These are phyloP conservation scores for Pseudomyrmex concolor DNA, from an alignment of 1,140 invertebrate species.

Conservation along the genomic window DNA sequence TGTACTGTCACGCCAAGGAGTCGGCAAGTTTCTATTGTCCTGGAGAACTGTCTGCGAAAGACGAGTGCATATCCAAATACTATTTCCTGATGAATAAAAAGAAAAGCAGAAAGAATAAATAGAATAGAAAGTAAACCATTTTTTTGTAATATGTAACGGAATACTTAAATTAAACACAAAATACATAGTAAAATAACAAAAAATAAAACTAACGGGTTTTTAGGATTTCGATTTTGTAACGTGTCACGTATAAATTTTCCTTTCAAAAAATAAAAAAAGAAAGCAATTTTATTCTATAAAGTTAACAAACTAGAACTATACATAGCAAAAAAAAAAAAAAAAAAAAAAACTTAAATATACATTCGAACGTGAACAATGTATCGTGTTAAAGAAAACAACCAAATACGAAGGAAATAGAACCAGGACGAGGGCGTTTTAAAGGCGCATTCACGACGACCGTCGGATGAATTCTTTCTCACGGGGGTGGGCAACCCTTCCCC, in stretches of 20 bases:
- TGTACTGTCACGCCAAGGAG: constrained; percentile 67
- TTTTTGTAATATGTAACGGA: neutral
- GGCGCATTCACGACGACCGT: constrained; percentile 25
- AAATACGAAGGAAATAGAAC: constrained; percentile 20
- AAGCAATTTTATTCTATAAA: neutral
- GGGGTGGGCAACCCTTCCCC: constrained; percentile 49
- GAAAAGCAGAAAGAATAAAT: neutral
- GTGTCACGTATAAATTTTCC: too few relatives aligned
- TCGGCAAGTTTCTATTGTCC: constrained; percentile 70
- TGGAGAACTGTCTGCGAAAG: constrained; percentile 44
- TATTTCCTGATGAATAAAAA: constrained; percentile 69
- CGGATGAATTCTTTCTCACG: constrained; percentile 65
- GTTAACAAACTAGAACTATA: neutral
- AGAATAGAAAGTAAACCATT: neutral
- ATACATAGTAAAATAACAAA: constrained; percentile 16
- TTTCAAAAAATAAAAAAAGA: too few relatives aligned
- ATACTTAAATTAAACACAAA: neutral
- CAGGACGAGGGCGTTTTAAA: constrained; percentile 25
- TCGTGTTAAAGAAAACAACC: constrained; percentile 11
- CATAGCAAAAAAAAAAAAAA: neutral
- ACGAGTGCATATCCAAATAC: constrained; percentile 31
- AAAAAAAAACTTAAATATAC: neutral
- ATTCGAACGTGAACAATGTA: constrained; percentile 22
- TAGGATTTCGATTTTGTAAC: too few relatives aligned
- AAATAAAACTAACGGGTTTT: neutral